phyloP scores from a whole-genome alignment of 2,797 vertebrate genomes.

The Centroberyx gerrardi region DNA sequence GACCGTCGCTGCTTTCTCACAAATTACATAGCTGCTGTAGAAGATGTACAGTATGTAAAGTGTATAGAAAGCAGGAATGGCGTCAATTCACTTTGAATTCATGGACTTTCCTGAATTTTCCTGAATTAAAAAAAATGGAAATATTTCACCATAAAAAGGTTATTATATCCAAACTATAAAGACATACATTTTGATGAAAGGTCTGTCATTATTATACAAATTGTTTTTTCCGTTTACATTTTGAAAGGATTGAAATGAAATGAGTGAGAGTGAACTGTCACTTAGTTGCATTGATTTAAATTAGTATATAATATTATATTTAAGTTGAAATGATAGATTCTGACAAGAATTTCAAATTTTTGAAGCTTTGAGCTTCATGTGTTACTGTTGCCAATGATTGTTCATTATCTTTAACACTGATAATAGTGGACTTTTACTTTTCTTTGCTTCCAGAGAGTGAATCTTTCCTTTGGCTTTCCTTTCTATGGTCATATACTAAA shows the following conservation, averaged over 20 bases:
- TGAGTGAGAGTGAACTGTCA: neutral
- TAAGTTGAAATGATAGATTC: too few relatives aligned
- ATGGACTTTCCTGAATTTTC: neutral
- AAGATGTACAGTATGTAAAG: too few relatives aligned
- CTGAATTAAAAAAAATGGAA: too few relatives aligned
- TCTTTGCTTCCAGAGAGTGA: constrained; percentile 91
- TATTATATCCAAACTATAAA: neutral
- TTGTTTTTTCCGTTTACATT: neutral
- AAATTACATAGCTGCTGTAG: neutral
- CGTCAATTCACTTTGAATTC: neutral
- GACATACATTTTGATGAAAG: neutral
- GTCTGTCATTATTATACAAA: neutral
- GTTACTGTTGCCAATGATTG: neutral
- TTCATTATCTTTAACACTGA: neutral
- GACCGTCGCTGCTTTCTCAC: neutral
- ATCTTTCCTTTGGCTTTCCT: constrained; percentile 95
- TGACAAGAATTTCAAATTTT: too few relatives aligned
- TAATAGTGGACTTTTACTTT: neutral
- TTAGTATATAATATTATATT: too few relatives aligned
- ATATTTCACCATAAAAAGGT: neutral
- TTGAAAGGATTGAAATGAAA: neutral
- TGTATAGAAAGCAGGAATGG: neutral
- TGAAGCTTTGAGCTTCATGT: neutral
- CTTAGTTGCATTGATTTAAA: too few relatives aligned
- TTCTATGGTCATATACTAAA: constrained; percentile 96